Base-by-base conservation (phyloP, 2,888 invertebrate genomes). In the Syritta pipiens region DNA sequence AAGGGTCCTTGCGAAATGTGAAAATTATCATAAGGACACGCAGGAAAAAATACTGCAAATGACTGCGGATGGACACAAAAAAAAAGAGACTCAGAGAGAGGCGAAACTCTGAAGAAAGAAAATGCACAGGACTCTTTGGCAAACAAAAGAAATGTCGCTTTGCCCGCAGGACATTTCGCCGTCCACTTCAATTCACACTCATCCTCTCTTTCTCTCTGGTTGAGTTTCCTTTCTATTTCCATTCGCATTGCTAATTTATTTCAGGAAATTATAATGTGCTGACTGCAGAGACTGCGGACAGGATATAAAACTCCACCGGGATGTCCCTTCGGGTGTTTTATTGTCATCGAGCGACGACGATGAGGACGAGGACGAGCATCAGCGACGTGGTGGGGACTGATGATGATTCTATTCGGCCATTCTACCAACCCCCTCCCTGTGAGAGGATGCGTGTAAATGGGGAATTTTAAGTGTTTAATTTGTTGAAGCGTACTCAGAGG, bases 201-300 rank as follows among this genome's bases (percentile, higher is more conserved):
- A 20, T 32, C 20, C 20, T 46, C 30, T n/a, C 44, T 14, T 12
- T 19, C 26, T 53, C 14, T n/a, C 44, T 57, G 28, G 12, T 42
- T 1, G 37, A 48, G 49, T 44, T 74, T 57, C 46, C 32, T 60
- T 68, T 79, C 51, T 55, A 62, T 79, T 68, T 74, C 62, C 67
- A 67, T 74, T 74, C 79, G 79, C 62, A 74, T 74, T 79, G 74
- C 79, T 79, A 79, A 79, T 79, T 79, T 79, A 79, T 79, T 74
- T 79, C 79, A 79, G 79, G 79, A 79, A 79, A 79, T 79, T 79
- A 79, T 79, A 79, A 79, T 79, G 72, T 79, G 79, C 79, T 79
- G 79, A 79, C 79, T 79, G 79, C 79, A 79, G 79, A 79, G 79
- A 79, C 79, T 79, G 79, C 79, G 79, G 79, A 79, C 79, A 79